phyloP scores from a whole-genome alignment of 2,113 vertebrate species.

The Macquaria ambigua region DNA sequence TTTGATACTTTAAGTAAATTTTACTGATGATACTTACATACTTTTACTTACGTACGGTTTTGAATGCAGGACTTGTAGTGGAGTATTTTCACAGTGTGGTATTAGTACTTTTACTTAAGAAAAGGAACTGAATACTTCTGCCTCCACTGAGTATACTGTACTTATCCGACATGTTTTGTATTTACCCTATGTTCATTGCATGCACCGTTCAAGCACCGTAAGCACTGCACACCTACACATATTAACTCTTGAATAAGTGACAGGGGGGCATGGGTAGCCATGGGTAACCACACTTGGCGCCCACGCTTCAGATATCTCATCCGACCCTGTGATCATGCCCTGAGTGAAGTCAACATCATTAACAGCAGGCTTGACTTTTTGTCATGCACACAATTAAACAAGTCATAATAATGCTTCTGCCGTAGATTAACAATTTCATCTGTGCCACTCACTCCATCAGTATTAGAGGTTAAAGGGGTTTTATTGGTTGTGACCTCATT shows the following conservation, averaged over 20 bases:
- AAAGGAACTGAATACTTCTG: too few relatives aligned
- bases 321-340: neutral
- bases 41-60: too few relatives aligned
- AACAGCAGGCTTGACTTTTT: slow-evolving; percentile 16
- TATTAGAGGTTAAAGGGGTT: slow-evolving; percentile 1
- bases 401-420: neutral
- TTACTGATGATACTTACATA: too few relatives aligned
- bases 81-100: too few relatives aligned
- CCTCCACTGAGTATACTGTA: too few relatives aligned
- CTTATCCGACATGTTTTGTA: neutral
- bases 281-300: neutral
- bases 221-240: too few relatives aligned
- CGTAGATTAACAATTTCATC: neutral
- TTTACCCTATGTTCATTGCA: neutral
- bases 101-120: too few relatives aligned
- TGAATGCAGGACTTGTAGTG: too few relatives aligned
- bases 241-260: neutral
- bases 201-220: neutral
- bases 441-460: neutral
- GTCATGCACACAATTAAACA: slow-evolving; percentile 5
- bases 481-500: slow-evolving; percentile 26
- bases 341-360: slow-evolving; percentile 3
- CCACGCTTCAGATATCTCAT: neutral
- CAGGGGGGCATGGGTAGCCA: neutral
- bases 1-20: too few relatives aligned